phyloP scores from a whole-genome alignment of 2,888 invertebrate genomes.

The Germaria angustata region DNA sequence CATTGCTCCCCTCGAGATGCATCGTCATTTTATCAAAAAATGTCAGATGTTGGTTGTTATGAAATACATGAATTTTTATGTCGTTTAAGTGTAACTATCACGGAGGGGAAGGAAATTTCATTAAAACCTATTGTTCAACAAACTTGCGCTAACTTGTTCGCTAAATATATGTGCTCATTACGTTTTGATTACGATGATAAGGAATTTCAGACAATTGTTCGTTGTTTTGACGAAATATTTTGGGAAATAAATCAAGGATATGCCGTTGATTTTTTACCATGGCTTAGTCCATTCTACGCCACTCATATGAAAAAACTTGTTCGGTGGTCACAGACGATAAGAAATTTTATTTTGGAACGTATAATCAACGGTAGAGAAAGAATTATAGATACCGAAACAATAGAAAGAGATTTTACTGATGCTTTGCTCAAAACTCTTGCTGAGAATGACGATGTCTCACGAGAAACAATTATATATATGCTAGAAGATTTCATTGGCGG shows the following conservation, averaged over 20 bases:
- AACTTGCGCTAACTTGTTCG: conserved; percentile 91
- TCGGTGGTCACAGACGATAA: conserved; percentile 85
- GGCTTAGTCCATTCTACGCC: conserved; percentile 87
- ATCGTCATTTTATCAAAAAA: conserved; percentile 85
- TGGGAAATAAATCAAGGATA: conserved; percentile 95
- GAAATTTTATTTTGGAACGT: conserved; percentile 86
- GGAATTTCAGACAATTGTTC: conserved; percentile 85
- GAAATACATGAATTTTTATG: conserved; percentile 84
- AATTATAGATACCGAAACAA: conserved; percentile 81
- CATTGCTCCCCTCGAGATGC: conserved; percentile 90
- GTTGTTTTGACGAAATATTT: conserved; percentile 91
- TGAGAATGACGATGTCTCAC: conserved; percentile 84
- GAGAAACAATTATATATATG: conserved; percentile 90
- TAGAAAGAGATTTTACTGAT: conserved; percentile 89
- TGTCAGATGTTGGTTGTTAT: conserved; percentile 86
- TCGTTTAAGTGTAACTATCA: conserved; percentile 81
- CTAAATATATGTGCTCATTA: conserved; percentile 91
- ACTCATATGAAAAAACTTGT: conserved; percentile 85
- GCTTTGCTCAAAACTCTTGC: conserved; percentile 86
- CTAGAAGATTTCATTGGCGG: conserved; percentile 93
- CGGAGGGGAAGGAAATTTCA: conserved; percentile 80
- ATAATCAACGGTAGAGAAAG: conserved; percentile 83
- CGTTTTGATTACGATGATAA: conserved; percentile 86
- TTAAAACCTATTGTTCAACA: conserved; percentile 87
- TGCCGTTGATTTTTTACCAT: conserved; percentile 91